phyloP scores from a whole-genome alignment of 2,113 vertebrate species.

The Perognathus longimembris region DNA sequence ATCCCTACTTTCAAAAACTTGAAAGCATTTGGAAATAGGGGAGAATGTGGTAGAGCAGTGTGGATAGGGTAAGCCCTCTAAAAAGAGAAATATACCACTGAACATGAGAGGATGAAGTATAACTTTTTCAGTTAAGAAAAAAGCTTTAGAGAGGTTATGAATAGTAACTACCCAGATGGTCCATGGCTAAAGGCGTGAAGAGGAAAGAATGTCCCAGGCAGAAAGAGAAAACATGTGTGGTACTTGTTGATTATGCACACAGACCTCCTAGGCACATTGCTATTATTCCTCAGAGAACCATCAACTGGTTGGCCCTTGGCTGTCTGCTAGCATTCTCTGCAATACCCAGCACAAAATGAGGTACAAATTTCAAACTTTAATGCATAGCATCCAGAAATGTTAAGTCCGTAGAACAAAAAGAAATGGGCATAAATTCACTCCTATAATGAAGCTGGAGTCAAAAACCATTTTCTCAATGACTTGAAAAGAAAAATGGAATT shows the following conservation, averaged over 20 bases:
- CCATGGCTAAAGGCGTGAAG: not conserved
- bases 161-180: not conserved
- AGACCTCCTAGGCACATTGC: fast-evolving
- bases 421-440: not conserved
- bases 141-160: not conserved
- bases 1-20: not conserved
- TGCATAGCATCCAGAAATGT: not conserved
- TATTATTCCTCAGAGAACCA: not conserved
- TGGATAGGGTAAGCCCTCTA: too few relatives aligned
- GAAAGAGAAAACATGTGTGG: not conserved
- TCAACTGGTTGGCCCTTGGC: too few relatives aligned
- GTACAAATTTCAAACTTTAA: not conserved
- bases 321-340: not conserved
- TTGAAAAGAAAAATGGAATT: not conserved
- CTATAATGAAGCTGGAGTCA: not conserved
- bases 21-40: not conserved
- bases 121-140: not conserved
- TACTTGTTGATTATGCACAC: fast-evolving
- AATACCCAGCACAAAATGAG: not conserved
- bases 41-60: not conserved
- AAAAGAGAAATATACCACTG: not conserved
- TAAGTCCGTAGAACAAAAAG: not conserved
- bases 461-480: not conserved
- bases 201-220: not conserved
- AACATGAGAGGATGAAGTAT: not conserved